A percentile compares a stretch with the other conserved stretches of the same genome.
phyloP scores from a whole-genome alignment of 2,797 vertebrate species.

The Miichthys miiuy region DNA sequence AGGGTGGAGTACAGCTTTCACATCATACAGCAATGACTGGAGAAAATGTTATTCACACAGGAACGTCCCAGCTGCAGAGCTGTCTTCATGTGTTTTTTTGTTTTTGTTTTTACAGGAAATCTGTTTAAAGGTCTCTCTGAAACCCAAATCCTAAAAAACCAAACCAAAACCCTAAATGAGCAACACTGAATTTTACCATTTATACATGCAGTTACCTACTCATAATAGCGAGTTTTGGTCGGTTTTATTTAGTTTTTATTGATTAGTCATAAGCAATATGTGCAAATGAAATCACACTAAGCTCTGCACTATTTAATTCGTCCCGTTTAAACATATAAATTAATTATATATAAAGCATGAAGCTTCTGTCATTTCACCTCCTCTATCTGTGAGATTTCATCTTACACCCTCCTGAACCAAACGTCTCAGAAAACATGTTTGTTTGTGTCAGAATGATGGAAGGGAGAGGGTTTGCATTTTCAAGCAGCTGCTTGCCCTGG shows the following conservation, averaged over 20 bases:
- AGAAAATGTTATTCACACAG: neutral
- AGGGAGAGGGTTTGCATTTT: constrained; percentile 34
- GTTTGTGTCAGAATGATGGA: constrained; percentile 62
- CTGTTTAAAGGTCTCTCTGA: neutral
- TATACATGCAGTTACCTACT: neutral
- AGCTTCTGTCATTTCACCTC: neutral
- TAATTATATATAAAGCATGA: neutral
- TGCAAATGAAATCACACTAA: neutral
- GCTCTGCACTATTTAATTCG: neutral
- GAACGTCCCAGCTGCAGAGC: neutral
- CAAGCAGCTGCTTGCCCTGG: constrained; percentile 65
- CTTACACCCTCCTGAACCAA: neutral
- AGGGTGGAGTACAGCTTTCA: neutral
- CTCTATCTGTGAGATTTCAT: constrained; percentile 8
- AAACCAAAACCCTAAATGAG: neutral
- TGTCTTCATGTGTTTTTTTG: too few relatives aligned
- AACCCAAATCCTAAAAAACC: neutral
- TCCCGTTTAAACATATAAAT: neutral
- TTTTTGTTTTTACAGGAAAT: neutral
- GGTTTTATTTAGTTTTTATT: neutral
- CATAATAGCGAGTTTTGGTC: neutral
- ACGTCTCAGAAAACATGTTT: constrained; percentile 25
- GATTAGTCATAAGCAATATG: neutral
- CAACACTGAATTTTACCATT: neutral
- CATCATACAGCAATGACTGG: neutral